Evolutionary conservation across 2,888 invertebrate species (phyloP).

Genomic region (Agapostemon virescens): DNA sequence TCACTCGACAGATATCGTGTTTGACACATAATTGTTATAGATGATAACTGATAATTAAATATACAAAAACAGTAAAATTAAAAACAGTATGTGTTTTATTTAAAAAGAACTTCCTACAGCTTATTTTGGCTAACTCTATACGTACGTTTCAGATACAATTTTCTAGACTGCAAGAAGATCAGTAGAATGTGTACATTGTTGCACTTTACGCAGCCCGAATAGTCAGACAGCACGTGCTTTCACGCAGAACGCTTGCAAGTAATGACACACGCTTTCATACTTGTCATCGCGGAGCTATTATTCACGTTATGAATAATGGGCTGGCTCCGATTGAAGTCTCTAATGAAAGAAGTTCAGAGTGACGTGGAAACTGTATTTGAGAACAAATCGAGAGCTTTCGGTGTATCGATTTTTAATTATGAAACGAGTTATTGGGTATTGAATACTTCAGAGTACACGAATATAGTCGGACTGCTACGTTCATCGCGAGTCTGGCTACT

Average conservation of each 20-base stretch:
- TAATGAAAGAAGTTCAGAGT: constrained; percentile 36
- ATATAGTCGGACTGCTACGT: constrained; percentile 25
- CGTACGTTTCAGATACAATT: neutral
- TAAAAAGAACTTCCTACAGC: too few relatives aligned
- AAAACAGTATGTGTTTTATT: too few relatives aligned
- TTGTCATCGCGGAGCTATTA: neutral
- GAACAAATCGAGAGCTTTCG: constrained; percentile 11
- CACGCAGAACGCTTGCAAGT: neutral
- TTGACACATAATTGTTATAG: too few relatives aligned
- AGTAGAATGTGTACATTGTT: neutral
- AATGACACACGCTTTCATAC: neutral
- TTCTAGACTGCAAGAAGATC: too few relatives aligned
- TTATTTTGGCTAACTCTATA: too few relatives aligned
- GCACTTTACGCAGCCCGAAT: neutral
- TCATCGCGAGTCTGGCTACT: constrained; percentile 1
- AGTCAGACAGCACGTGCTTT: neutral
- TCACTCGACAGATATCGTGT: too few relatives aligned
- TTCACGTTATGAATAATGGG: constrained; percentile 4
- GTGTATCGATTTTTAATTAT: constrained; percentile 52
- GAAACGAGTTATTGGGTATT: constrained; percentile 53
- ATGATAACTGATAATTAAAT: too few relatives aligned
- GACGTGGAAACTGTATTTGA: constrained; percentile 42
- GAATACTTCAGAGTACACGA: constrained; percentile 39
- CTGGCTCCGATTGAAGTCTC: constrained; percentile 18
- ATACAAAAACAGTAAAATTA: too few relatives aligned